A percentile compares a stretch with the other conserved stretches of the same genome.
phyloP scores from a whole-genome alignment of 1,140 invertebrate species.

The Condylostylus longicornis region DNA sequence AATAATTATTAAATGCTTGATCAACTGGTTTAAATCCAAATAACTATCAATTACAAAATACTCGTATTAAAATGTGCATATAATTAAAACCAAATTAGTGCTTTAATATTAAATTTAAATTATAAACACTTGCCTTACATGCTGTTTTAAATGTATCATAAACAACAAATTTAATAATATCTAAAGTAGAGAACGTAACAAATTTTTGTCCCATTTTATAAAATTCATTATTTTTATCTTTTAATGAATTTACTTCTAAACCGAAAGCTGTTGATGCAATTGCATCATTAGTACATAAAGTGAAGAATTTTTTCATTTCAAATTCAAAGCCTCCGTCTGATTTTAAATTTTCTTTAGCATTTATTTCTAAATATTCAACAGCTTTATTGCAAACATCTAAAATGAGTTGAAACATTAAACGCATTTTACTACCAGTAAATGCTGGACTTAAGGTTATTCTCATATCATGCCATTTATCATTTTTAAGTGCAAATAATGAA shows the following conservation, averaged over 20 bases:
- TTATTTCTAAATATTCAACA: slow-evolving; percentile 13
- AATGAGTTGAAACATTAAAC: slow-evolving; percentile 29
- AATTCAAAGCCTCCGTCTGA: slow-evolving; percentile 15
- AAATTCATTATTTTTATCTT: slow-evolving; percentile 34
- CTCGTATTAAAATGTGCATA: neutral
- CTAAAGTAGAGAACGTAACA: slow-evolving; percentile 15
- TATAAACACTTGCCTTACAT: slow-evolving; percentile 8
- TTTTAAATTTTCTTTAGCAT: slow-evolving; percentile 1
- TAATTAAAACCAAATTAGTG: neutral
- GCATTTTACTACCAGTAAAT: slow-evolving; percentile 36
- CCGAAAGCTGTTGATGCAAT: slow-evolving; percentile 39
- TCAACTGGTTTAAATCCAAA: slow-evolving; percentile 17
- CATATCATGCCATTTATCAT: slow-evolving; percentile 34
- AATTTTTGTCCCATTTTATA: slow-evolving; percentile 26
- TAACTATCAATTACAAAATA: slow-evolving; percentile 7
- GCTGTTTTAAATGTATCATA: slow-evolving; percentile 9
- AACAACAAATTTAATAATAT: slow-evolving; percentile 3
- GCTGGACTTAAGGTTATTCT: slow-evolving; percentile 32
- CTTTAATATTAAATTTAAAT: neutral
- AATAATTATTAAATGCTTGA: slow-evolving; percentile 18
- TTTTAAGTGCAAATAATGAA: slow-evolving; percentile 22
- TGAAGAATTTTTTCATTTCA: slow-evolving; percentile 35
- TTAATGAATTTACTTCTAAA: slow-evolving; percentile 34
- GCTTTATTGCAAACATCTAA: slow-evolving; percentile 14
- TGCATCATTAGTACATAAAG: slow-evolving; percentile 36